Evolutionary conservation across 2,797 vertebrate genomes (phyloP).

Genomic region (Caiman crocodilus): DNA sequence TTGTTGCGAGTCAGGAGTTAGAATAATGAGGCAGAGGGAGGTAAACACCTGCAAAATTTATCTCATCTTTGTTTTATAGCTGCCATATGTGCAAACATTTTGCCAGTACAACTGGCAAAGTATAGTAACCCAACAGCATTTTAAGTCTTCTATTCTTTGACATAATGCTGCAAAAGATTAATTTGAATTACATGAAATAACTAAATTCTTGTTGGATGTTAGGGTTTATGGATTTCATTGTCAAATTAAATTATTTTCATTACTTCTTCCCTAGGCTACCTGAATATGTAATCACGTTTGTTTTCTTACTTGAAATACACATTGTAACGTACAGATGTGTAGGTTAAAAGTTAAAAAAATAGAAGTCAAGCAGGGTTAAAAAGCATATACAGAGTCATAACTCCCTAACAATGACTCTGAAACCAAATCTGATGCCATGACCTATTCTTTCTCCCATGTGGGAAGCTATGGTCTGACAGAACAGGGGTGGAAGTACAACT

Average conservation of each 20-base stretch:
- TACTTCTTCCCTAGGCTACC: not conserved
- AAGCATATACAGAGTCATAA: not conserved
- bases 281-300: not conserved
- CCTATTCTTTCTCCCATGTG: not conserved
- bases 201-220: not conserved
- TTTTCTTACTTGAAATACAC: not conserved
- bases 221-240: not conserved
- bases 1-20: constrained; percentile 7
- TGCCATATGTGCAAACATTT: not conserved
- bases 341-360: not conserved
- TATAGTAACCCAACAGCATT: not conserved
- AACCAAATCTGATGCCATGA: not conserved
- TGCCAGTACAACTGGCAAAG: not conserved
- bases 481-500: not conserved
- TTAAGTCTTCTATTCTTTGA: not conserved
- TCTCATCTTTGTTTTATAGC: not conserved
- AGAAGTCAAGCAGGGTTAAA: not conserved
- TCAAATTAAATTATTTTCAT: not conserved
- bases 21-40: too few relatives aligned
- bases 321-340: not conserved
- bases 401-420: not conserved
- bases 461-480: not conserved
- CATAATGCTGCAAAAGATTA: not conserved
- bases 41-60: too few relatives aligned
- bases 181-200: not conserved